Evolutionary conservation across 1,140 invertebrate genomes (phyloP).

Genomic region (Zaprionus kolodkinae): DNA sequence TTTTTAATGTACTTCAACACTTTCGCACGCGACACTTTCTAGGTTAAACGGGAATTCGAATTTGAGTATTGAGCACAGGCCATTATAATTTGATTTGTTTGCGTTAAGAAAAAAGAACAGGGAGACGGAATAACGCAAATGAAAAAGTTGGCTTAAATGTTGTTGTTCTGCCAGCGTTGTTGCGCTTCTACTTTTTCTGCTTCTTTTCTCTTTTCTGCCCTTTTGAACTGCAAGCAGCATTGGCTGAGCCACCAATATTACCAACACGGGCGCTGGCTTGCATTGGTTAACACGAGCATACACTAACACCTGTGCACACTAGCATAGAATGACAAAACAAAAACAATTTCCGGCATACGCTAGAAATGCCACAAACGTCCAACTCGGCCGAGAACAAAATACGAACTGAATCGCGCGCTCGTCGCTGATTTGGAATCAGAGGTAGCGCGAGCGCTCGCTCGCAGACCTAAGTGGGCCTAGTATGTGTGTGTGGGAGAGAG

Average conservation of each 20-base stretch:
- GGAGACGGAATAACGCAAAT: conserved; percentile 16
- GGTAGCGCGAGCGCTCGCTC: conserved; percentile 37
- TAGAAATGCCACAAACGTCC: conserved; percentile 33
- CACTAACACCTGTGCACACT: conserved; percentile 44
- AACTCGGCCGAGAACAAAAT: conserved; percentile 51
- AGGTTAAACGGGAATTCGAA: conserved; percentile 63
- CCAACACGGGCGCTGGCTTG: conserved; percentile 30
- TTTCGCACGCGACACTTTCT: conserved; percentile 81
- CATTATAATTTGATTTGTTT: conserved; percentile 63
- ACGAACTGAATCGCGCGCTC: conserved; percentile 49
- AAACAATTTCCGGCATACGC: conserved; percentile 40
- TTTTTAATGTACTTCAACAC: conserved; percentile 64
- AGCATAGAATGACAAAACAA: conserved; percentile 53
- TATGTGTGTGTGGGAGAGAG: conserved; percentile 25
- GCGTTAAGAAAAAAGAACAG: conserved; percentile 50
- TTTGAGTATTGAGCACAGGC: conserved; percentile 67
- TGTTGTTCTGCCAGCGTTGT: conserved; percentile 20
- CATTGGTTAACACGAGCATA: conserved; percentile 64
- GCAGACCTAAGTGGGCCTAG: conserved; percentile 23
- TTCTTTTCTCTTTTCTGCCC: conserved; percentile 39
- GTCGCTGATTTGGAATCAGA: conserved; percentile 43
- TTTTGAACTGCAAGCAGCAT: conserved; percentile 66
- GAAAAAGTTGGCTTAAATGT: conserved; percentile 52
- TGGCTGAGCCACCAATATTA: conserved; percentile 47
- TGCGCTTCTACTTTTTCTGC: conserved; percentile 32